These are phyloP conservation scores for Acrossocheilus fasciatus DNA, from an alignment of 2,797 vertebrate species.

Conservation along the genomic window DNA sequence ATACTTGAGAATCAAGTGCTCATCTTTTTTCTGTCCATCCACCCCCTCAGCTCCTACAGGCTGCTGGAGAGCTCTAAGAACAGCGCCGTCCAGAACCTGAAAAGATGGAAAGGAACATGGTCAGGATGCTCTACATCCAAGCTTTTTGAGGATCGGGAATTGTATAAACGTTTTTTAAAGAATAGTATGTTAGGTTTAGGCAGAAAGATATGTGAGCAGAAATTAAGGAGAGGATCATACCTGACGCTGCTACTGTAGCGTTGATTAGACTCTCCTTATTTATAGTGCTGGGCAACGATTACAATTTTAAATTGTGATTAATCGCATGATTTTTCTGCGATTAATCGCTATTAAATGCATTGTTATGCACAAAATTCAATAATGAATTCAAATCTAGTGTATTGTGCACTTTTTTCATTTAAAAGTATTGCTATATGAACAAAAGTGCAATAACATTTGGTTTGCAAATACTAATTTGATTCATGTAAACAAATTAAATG, in stretches of 20 bases:
- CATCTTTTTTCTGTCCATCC: constrained; percentile 65
- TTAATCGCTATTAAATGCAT: too few species aligned
- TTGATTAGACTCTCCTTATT: background rate
- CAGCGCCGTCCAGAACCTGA: constrained; percentile 64
- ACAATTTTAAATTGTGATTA: too few species aligned
- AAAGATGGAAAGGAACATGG: background rate
- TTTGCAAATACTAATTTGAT: too few species aligned
- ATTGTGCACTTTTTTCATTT: too few species aligned
- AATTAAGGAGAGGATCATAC: background rate
- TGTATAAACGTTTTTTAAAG: background rate
- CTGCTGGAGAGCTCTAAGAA: constrained; percentile 64
- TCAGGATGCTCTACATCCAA: background rate
- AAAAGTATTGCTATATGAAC: too few species aligned
- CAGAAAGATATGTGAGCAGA: background rate
- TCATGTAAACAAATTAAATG: too few species aligned
- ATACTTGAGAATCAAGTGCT: constrained; percentile 78
- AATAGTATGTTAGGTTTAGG: background rate
- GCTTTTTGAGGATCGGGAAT: background rate
- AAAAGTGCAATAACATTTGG: too few species aligned
- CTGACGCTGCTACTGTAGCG: background rate
- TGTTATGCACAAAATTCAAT: too few species aligned
- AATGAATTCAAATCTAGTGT: too few species aligned
- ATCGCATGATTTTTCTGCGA: too few species aligned
- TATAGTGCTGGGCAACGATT: too few species aligned
- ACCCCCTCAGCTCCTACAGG: constrained; percentile 62